Conservation (phyloP, 2,888 invertebrate species). For the Poecilus cupreus region DNA sequence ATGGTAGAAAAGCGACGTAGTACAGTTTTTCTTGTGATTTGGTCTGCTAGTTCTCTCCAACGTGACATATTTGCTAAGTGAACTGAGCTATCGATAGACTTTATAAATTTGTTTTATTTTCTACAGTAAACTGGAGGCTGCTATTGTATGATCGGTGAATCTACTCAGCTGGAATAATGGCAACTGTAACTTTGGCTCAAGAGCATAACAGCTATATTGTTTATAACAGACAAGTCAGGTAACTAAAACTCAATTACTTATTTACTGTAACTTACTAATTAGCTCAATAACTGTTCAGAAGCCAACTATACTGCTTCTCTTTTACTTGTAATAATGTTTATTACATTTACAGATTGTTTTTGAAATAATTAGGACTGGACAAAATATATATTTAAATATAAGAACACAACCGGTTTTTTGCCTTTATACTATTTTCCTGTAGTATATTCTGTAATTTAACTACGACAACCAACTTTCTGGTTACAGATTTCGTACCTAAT, state of each 20-base stretch:
- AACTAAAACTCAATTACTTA: slow-evolving; percentile 61
- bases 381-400: too few relatives aligned
- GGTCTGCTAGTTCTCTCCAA: slow-evolving; percentile 15
- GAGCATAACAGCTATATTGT: slow-evolving; percentile 70
- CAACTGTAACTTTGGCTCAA: slow-evolving; percentile 57
- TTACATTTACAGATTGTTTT: too few relatives aligned
- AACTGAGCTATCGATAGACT: not conserved
- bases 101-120: slow-evolving; percentile 37
- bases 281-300: not conserved
- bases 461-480: too few relatives aligned
- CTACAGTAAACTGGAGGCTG: slow-evolving; percentile 29
- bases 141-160: not conserved
- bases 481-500: too few relatives aligned
- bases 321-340: too few relatives aligned
- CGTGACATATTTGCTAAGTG: slow-evolving; percentile 42
- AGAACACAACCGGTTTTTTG: too few relatives aligned
- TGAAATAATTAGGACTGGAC: too few relatives aligned
- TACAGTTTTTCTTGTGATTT: slow-evolving; percentile 14
- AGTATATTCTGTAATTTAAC: too few relatives aligned
- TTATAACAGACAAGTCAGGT: slow-evolving; percentile 84
- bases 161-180: slow-evolving; percentile 25
- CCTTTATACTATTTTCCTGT: too few relatives aligned
- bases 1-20: slow-evolving; percentile 21
- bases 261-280: slow-evolving; percentile 2
- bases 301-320: too few relatives aligned